Evolutionary conservation across 2,797 vertebrate genomes (phyloP), one percentile per base, ranked within the genome.

Genomic region (Girardinus metallicus): DNA sequence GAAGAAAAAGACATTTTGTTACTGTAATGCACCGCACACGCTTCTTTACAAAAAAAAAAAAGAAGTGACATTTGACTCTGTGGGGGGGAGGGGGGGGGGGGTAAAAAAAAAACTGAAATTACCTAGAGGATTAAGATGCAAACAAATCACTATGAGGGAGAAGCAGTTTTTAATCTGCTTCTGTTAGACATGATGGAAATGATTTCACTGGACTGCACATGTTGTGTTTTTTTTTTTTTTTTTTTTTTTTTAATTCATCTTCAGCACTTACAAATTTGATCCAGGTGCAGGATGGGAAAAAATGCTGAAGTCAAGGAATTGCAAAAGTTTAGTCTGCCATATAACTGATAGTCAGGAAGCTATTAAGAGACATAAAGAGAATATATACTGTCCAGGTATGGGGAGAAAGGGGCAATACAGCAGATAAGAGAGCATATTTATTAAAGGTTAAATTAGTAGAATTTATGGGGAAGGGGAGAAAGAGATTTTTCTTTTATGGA

Each of bases 401-500:
- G 66, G 60, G 62, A 62, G 5, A 76, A 72, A 85, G 79, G 82
- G 82, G 85, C 80, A 83, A 84, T 80, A 82, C 80, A 85, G 82
- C 55, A 70, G 57, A 83, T 85, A 81, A 43, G 76, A 86, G 80
- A 87, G 72, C 57, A 83, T 86, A 92, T 92, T 91, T 87, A 86
- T 90, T 83, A 79, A 76, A 82, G 68, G 83, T 71, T 41, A 85
- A 84, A 89, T 51, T 47, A 83, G 73, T 34, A 84, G 70, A 84
- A 83, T 88, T 87, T 87, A 91, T 80, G 82, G 49, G 13, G 31
- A 76, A 57, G 87, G 75, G 83, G 55, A 85, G 51, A 76, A 62
- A 83, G 51, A 81, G 72, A 43, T 76, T 55, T 84, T 93, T 93
- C 90, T 92, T 92, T 93, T 93, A 86, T 95, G 93, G 95, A 95